Evolutionary conservation across 2,888 invertebrate species (phyloP).

Genomic region (Coenonympha arcania): DNA sequence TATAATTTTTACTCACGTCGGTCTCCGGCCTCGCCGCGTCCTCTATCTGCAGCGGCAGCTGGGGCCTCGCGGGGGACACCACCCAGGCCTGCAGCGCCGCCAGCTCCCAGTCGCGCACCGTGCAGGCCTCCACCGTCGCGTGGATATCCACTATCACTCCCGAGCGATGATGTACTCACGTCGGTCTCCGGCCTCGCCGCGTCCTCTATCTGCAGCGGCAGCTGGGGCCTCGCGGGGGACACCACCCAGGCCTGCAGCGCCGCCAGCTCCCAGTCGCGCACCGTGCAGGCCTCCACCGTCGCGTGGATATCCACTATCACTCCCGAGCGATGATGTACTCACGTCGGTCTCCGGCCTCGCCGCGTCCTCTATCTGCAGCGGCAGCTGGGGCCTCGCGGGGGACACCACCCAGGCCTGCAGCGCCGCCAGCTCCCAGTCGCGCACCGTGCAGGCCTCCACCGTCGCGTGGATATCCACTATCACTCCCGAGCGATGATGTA

Average conservation of each 20-base stretch:
- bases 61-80: constrained; percentile 86
- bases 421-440: constrained; percentile 80
- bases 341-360: constrained; percentile 83
- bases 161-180: constrained; percentile 39
- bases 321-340: not conserved
- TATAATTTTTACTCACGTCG: constrained; percentile 52
- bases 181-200: constrained; percentile 87
- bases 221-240: constrained; percentile 85
- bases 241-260: constrained; percentile 86
- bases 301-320: constrained; percentile 93
- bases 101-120: constrained; percentile 76
- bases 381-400: constrained; percentile 86
- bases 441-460: constrained; percentile 85
- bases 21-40: constrained; percentile 91
- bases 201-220: constrained; percentile 97
- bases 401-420: constrained; percentile 88
- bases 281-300: constrained; percentile 86
- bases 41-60: constrained; percentile 95
- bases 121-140: constrained; percentile 90
- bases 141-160: constrained; percentile 93
- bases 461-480: constrained; percentile 92
- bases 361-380: constrained; percentile 97
- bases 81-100: constrained; percentile 84
- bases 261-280: constrained; percentile 78
- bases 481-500: constrained; percentile 91